Percentiles rank a stretch among this genome's conserved stretches.
Evolutionary conservation across 2,888 invertebrate species (phyloP).

Genomic region (Busseola fusca): DNA sequence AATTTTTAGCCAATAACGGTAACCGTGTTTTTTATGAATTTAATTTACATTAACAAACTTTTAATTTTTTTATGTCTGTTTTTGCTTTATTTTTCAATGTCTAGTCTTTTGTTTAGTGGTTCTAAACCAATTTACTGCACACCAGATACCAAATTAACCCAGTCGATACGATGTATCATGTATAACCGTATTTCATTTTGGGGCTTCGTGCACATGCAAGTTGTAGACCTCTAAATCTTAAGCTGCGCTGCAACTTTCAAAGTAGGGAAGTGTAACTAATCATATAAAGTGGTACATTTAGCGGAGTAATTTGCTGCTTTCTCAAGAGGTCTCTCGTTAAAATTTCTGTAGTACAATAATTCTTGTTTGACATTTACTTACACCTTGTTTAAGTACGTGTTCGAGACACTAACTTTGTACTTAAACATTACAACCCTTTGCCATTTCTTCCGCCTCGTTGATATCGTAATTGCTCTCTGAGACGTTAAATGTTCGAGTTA

Average conservation of each 20-base stretch:
- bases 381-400: slow-evolving; percentile 34
- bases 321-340: slow-evolving; percentile 16
- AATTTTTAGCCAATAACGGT: not conserved
- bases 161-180: slow-evolving; percentile 32
- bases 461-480: slow-evolving; percentile 30
- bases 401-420: slow-evolving; percentile 38
- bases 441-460: slow-evolving; percentile 33
- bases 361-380: slow-evolving; percentile 42
- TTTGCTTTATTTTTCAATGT: not conserved
- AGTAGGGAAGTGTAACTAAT: slow-evolving; percentile 51
- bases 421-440: slow-evolving; percentile 26
- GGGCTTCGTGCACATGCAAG: slow-evolving; percentile 42
- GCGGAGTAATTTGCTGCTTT: slow-evolving; percentile 24
- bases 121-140: not conserved
- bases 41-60: not conserved
- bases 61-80: not conserved
- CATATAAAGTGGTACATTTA: slow-evolving; percentile 51
- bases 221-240: slow-evolving; percentile 50
- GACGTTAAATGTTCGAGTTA: slow-evolving; percentile 14
- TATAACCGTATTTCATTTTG: slow-evolving; percentile 41
- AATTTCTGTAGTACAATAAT: slow-evolving; percentile 23
- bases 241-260: slow-evolving; percentile 46
- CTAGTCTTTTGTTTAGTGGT: not conserved
- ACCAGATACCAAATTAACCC: slow-evolving; percentile 4
- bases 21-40: not conserved